Evolutionary conservation across 2,888 invertebrate genomes (phyloP), one percentile per base, ranked within the genome.

Genomic region (Pollenia amentaria): DNA sequence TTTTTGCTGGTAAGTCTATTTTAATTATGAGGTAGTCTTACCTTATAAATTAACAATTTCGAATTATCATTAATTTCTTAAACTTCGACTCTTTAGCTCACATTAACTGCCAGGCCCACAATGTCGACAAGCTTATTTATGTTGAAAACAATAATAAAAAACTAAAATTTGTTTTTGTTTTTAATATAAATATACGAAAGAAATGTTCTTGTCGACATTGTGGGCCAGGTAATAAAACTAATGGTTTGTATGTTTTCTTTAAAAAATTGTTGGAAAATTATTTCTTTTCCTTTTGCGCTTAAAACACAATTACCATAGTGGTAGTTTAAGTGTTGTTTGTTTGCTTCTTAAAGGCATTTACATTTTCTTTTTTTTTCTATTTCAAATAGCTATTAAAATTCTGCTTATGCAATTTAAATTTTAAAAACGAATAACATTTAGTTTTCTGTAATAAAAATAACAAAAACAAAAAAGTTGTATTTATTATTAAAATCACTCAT

Each of bases 401-500:
- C 16, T 29, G 29, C 29, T 29, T 62, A 0, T 42, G 53, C 53
- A 29, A 70, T 70, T 70, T 62, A 64, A 72, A 46, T 70, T 46
- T 18, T 6, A 1, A 16, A 48, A n/a, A 51, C 42, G 29, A 64
- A 55, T 53, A 16, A 6, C 29, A 29, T 29, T 29, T 29, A 6
- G 29, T 6, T 18, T 40, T 53, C 12, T 8, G 3, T 46, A 29
- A 48, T 9, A 67, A 44, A 44, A 2, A 4, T 16, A 12, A 29
- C 14, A 57, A 44, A 44, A 57, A 73, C n/a, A 42, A 18, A 40
- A 44, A 57, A n/a, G 1, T 55, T 44, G 16, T 70, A 21, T 65
- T 75, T 79, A 14, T 83, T 80, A 87, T 84, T 87, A 84, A 87
- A 80, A 84, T 87, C 80, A 77, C 80, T 87, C 87, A 84, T 84